phyloP scores from a whole-genome alignment of 2,113 vertebrate genomes.

The Nycticebus coucang region DNA sequence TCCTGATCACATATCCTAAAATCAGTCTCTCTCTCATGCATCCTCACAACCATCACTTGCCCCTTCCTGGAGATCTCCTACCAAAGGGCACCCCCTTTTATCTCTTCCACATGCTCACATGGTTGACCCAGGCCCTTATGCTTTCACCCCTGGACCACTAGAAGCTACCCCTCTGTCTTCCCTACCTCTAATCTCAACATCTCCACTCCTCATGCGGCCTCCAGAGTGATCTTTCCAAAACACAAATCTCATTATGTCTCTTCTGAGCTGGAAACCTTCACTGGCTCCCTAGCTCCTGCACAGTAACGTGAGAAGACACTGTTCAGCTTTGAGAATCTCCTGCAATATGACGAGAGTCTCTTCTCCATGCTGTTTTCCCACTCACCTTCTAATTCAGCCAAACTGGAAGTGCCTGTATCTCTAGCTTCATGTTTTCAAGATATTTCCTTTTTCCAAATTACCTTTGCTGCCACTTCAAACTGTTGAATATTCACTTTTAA shows the following conservation, averaged over 20 bases:
- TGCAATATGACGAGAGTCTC: neutral
- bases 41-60: neutral
- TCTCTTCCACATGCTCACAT: neutral
- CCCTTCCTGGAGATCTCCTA: neutral
- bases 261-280: neutral
- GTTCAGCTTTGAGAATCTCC: neutral
- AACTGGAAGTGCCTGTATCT: neutral
- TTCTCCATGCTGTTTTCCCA: neutral
- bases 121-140: neutral
- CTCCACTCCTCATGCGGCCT: neutral
- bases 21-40: neutral
- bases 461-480: neutral
- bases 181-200: neutral
- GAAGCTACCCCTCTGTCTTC: neutral
- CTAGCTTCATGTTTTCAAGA: neutral
- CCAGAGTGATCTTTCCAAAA: neutral
- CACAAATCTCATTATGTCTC: neutral
- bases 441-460: conserved; percentile 40
- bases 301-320: neutral
- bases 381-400: neutral
- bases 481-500: neutral
- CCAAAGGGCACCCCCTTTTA: neutral
- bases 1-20: no score
- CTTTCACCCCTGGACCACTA: neutral
- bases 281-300: neutral